Conservation (phyloP, 2,888 invertebrate species). For the Argyresthia albistria region DNA sequence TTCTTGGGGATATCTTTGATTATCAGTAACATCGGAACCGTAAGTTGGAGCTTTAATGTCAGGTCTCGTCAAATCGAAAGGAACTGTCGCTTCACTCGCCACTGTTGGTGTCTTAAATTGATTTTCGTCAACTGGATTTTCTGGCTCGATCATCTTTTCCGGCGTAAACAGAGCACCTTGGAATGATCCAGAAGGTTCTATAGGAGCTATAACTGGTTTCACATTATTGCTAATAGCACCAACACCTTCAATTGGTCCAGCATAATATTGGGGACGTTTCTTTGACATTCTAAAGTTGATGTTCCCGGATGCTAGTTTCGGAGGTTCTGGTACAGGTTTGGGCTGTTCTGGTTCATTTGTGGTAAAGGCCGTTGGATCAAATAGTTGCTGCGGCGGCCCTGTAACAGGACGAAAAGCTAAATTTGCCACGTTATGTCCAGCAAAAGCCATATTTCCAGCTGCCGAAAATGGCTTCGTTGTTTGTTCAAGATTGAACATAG, state of each 20-base stretch:
- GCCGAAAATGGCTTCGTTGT: background rate
- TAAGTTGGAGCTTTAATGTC: background rate
- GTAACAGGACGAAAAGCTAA: background rate
- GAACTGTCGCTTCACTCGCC: conserved; percentile 7
- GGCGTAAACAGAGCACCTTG: conserved; percentile 3
- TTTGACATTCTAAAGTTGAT: conserved; percentile 51
- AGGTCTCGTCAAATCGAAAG: conserved; percentile 23
- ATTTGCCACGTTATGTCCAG: background rate
- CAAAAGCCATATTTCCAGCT: background rate
- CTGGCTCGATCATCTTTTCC: background rate
- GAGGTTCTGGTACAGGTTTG: conserved; percentile 20
- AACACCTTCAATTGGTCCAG: conserved; percentile 59
- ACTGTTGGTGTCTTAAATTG: background rate
- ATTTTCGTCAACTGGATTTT: background rate
- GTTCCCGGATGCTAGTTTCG: conserved; percentile 33
- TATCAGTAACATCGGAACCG: background rate
- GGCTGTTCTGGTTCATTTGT: background rate
- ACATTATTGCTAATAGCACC: conserved; percentile 50
- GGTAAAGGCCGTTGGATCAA: background rate
- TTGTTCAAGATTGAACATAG: background rate
- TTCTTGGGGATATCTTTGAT: conserved; percentile 10
- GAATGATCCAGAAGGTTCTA: conserved; percentile 14
- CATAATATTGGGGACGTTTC: conserved; percentile 59
- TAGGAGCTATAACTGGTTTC: conserved; percentile 37
- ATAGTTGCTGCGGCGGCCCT: background rate